These are phyloP conservation scores for Chunga burmeisteri DNA, from an alignment of 2,113 vertebrate genomes.

Conservation along the genomic window DNA sequence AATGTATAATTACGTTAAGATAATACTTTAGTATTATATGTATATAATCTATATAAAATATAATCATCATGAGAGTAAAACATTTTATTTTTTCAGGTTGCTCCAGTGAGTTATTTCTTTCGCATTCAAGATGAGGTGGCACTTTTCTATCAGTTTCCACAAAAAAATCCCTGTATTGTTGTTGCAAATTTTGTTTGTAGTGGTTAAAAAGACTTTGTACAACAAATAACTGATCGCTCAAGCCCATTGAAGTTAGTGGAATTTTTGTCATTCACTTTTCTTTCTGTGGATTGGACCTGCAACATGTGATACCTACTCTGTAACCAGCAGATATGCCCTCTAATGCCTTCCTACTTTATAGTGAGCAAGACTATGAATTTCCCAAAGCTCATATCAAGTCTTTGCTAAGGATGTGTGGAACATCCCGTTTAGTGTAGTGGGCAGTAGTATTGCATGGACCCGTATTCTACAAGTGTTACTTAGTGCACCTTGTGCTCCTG, in stretches of 20 bases:
- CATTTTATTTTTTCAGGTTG: not conserved
- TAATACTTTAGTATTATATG: not conserved
- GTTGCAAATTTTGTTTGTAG: not conserved
- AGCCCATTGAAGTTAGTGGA: not conserved
- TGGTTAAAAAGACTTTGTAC: not conserved
- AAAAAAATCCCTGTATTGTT: not conserved
- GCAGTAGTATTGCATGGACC: not conserved
- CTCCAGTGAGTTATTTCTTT: not conserved
- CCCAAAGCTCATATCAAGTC: not conserved
- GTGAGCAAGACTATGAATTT: not conserved
- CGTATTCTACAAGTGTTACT: not conserved
- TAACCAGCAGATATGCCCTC: not conserved
- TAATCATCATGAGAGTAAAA: not conserved
- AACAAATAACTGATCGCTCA: not conserved
- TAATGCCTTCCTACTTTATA: not conserved
- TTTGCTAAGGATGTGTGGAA: not conserved
- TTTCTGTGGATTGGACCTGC: not conserved
- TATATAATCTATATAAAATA: not conserved
- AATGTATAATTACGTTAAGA: not conserved
- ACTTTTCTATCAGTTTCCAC: not conserved
- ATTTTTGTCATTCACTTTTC: not conserved
- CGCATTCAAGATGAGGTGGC: not conserved
- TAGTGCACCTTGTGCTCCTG: not conserved
- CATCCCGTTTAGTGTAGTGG: not conserved
- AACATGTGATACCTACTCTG: not conserved